Evolutionary conservation across 2,113 vertebrate species (phyloP), one percentile per base, ranked within the genome.

Genomic region (Ophthalmolycus amberensis): DNA sequence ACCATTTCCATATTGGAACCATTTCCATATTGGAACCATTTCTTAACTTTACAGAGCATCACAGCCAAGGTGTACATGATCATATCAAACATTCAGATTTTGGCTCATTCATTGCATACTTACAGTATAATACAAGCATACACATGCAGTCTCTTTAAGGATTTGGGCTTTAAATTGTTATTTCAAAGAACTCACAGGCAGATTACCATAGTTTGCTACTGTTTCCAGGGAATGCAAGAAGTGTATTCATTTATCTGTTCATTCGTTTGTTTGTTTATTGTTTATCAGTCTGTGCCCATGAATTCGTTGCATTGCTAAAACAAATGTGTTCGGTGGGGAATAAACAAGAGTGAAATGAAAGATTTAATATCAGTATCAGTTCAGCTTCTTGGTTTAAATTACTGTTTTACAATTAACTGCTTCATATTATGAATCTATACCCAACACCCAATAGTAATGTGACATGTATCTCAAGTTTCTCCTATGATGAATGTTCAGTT

Each of bases 221-320:
- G 62, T 64, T 88, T 73, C 38, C 60, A 58, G n/a, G 65, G 1
- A 52, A 37, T 27, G 3, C 38, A 68, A 52, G 10, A 34, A 34
- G 40, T 69, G 46, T 8, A 69, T 54, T 64, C 9, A 71, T 79
- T 67, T 67, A 71, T 80, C n/a, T 46, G 14, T 75, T 50, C 50
- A 72, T 85, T 80, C 60, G 62, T 68, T 81, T 81, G 34, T 78
- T 77, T 84, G 25, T 25, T 25, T 25, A 73, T 79, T 65, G 22
- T 76, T 69, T 27, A 70, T 66, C 34, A 42, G 75, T 22, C 22
- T 11, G 22, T 6, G 18, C 20, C 34, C 34, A 16, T 75, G 68
- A 29, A 82, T 38, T 63, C 38, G 3, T 3, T 54, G 20, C 42
- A 50, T 37, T 25, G 14, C 62, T 46, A 32, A 77, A 81, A 50